These are phyloP conservation scores for Ricordea florida DNA, from an alignment of 92 coral and sea anemone species.

Conservation along the genomic window DNA sequence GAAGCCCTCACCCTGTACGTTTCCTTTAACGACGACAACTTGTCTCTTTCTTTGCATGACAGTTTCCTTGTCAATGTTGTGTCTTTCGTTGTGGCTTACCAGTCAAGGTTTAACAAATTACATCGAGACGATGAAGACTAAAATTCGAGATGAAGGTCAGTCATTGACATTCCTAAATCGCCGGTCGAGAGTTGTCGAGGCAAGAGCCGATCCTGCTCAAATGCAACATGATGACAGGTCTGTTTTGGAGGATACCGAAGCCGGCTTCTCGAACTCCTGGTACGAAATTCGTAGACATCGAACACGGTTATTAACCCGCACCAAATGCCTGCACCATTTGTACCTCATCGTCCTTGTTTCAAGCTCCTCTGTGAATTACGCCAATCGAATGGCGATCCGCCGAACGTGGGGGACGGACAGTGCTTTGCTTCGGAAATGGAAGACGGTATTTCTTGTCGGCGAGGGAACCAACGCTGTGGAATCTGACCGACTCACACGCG, in stretches of 20 bases:
- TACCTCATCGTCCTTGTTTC: conserved; percentile 37
- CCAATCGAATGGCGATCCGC: conserved; percentile 35
- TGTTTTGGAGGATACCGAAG: not conserved
- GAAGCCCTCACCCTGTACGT: not conserved
- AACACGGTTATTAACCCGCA: conserved; percentile 25
- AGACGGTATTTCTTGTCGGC: conserved; percentile 39
- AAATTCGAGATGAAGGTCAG: conserved; percentile 16
- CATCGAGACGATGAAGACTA: conserved; percentile 15
- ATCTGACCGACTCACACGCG: conserved; percentile 30
- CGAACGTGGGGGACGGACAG: conserved; percentile 49
- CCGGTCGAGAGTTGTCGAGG: not conserved
- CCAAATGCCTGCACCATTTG: conserved; percentile 14
- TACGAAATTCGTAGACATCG: conserved; percentile 36
- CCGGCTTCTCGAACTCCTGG: conserved; percentile 21
- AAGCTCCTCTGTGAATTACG: conserved; percentile 15
- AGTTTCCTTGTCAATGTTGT: conserved; percentile 24
- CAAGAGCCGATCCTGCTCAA: not conserved
- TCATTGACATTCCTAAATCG: not conserved
- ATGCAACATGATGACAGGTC: too few relatives aligned
- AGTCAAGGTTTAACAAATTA: conserved; percentile 30
- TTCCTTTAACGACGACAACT: conserved; percentile 9
- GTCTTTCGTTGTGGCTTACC: conserved; percentile 24
- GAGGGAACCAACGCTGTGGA: conserved; percentile 11
- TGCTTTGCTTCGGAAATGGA: conserved; percentile 44
- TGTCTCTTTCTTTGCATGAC: conserved; percentile 29